These are phyloP conservation scores for Neodiprion lecontei DNA, from an alignment of 1,140 invertebrate genomes.

Conservation along the genomic window DNA sequence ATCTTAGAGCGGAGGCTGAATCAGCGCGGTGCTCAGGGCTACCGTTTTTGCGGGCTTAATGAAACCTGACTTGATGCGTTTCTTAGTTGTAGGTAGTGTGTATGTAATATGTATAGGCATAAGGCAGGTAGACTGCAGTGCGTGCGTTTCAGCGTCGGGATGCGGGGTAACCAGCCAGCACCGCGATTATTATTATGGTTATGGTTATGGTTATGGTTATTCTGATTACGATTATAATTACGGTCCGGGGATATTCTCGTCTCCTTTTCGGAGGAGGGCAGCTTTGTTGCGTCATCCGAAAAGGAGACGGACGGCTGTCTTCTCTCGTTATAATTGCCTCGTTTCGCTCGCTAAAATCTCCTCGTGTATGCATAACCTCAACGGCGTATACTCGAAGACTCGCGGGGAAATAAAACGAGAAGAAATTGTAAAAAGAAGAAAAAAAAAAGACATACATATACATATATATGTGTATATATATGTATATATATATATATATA, in stretches of 20 bases:
- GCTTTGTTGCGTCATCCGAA: constrained; percentile 41
- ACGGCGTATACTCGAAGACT: not conserved
- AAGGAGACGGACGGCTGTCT: constrained; percentile 30
- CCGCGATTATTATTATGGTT: too few relatives aligned
- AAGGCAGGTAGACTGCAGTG: not conserved
- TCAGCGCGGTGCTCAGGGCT: not conserved
- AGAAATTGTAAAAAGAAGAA: not conserved
- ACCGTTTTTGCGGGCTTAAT: not conserved
- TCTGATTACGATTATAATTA: constrained; percentile 8
- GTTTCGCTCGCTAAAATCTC: constrained; percentile 54
- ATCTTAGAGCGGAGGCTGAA: not conserved
- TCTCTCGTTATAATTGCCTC: constrained; percentile 35
- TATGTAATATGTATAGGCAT: not conserved
- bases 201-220: not conserved
- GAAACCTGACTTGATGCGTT: constrained; percentile 4
- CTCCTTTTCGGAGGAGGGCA: constrained; percentile 19
- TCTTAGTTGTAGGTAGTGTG: not conserved
- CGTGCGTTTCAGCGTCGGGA: too few relatives aligned
- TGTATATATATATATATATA: too few relatives aligned
- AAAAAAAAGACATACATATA: not conserved
- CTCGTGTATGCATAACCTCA: constrained; percentile 53
- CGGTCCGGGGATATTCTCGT: not conserved
- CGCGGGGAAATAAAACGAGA: constrained; percentile 11
- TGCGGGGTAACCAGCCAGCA: too few relatives aligned
- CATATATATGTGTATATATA: not conserved